A percentile compares a stretch with the other conserved stretches of the same genome.
Conservation (phyloP, 2,113 vertebrate species). For the Stictonetta naevosa region DNA sequence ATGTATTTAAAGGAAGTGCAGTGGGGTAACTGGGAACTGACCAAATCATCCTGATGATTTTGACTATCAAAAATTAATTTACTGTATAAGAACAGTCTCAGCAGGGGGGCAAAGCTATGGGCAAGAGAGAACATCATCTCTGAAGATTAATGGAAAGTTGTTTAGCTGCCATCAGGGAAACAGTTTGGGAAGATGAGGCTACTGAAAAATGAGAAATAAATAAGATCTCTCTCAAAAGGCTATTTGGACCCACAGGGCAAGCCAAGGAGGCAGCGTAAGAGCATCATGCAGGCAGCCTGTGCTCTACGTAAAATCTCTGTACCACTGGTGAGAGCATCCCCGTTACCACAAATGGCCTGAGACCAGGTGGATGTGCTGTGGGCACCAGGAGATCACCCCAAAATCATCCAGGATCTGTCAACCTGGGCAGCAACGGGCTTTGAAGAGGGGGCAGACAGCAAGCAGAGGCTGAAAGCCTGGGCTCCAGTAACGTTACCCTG, state of each 20-base stretch:
- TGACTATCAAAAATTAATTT: slow-evolving; percentile 7
- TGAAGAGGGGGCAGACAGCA: background rate
- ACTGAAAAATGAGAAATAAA: slow-evolving; percentile 42
- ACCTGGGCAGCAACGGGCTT: rapidly evolving
- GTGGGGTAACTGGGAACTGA: background rate
- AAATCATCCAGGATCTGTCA: rapidly evolving
- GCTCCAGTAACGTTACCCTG: background rate
- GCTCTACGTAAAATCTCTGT: rapidly evolving
- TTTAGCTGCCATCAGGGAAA: slow-evolving; percentile 27
- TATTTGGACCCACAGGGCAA: background rate
- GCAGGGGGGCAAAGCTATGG: background rate
- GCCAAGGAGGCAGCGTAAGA: background rate
- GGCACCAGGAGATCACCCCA: background rate
- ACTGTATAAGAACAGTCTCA: background rate
- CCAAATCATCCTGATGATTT: background rate
- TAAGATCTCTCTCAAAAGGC: slow-evolving; percentile 18
- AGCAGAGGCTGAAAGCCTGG: background rate
- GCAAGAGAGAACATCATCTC: background rate
- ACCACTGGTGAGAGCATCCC: background rate
- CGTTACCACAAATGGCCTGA: rapidly evolving
- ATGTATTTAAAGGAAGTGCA: background rate
- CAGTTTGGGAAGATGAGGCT: background rate
- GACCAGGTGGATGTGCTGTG: rapidly evolving
- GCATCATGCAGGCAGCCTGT: rapidly evolving
- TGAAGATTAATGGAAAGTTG: background rate